phyloP scores from a whole-genome alignment of 2,797 vertebrate genomes.

The Danio choprae region DNA sequence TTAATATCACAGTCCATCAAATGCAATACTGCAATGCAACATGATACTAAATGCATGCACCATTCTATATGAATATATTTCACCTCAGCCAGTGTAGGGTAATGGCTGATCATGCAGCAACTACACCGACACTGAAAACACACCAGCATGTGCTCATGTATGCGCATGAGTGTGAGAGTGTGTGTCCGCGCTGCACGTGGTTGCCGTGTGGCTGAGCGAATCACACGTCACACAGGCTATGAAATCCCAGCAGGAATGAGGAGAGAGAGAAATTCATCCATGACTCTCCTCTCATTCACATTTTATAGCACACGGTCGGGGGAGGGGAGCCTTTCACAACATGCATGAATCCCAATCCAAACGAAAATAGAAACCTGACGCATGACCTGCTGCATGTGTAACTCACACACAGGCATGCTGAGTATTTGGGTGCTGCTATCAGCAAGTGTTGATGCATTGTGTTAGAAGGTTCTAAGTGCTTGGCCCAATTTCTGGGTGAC shows the following conservation, averaged over 20 bases:
- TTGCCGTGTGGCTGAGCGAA: conserved; percentile 61
- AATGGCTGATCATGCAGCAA: background rate
- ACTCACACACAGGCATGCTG: conserved; percentile 15
- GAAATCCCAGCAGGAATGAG: conserved; percentile 33
- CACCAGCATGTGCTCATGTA: background rate
- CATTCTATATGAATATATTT: background rate
- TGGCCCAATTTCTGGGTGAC: background rate
- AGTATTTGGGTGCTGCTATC: conserved; percentile 4
- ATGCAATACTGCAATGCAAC: background rate
- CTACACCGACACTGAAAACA: background rate
- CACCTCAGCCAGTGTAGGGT: background rate
- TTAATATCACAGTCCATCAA: background rate
- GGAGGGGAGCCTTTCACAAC: conserved; percentile 58
- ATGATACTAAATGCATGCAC: background rate
- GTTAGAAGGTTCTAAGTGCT: conserved; percentile 4
- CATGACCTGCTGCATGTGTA: background rate
- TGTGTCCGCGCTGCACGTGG: conserved; percentile 54
- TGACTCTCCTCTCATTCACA: conserved; percentile 69
- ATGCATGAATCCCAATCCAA: conserved; percentile 54
- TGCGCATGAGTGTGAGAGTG: conserved; percentile 5
- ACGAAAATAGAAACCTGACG: conserved; percentile 63
- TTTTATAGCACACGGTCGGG: conserved; percentile 62
- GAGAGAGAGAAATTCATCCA: conserved; percentile 50
- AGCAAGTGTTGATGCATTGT: conserved; percentile 21
- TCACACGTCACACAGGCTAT: conserved; percentile 56